phyloP scores from a whole-genome alignment of 2,797 vertebrate genomes.

The Coreius guichenoti region DNA sequence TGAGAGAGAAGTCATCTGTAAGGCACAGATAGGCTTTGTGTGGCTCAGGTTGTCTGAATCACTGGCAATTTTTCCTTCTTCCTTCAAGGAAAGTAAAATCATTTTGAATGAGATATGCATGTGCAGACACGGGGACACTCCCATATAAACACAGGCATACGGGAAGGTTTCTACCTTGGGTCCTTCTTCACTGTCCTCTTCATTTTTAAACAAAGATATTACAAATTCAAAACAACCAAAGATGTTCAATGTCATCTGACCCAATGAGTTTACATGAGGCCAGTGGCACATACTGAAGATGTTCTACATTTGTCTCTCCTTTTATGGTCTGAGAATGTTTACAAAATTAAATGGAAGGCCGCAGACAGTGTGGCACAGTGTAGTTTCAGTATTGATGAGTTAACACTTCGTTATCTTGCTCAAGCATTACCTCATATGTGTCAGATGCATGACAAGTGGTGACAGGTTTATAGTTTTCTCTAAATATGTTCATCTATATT shows the following conservation, averaged over 20 bases:
- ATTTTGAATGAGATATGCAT: neutral
- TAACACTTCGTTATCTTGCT: constrained; percentile 10
- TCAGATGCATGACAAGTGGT: constrained; percentile 31
- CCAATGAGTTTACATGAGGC: neutral
- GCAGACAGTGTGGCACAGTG: neutral
- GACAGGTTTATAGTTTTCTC: constrained; percentile 23
- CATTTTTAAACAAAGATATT: constrained; percentile 14
- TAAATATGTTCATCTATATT: neutral
- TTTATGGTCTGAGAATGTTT: constrained; percentile 31
- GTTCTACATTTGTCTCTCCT: neutral
- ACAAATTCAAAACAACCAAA: constrained; percentile 13
- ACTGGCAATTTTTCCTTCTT: neutral
- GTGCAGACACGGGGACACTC: neutral
- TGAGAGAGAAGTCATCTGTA: neutral
- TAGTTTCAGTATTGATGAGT: constrained; percentile 7
- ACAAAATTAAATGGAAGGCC: neutral
- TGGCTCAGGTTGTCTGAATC: neutral
- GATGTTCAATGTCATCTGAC: neutral
- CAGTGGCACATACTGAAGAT: neutral
- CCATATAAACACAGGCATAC: neutral
- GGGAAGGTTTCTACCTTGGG: neutral
- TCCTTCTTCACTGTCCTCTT: neutral
- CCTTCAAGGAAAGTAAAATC: neutral
- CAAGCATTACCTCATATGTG: constrained; percentile 44
- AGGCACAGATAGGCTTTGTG: neutral